Base-by-base conservation (phyloP, 2,888 invertebrate species). In the Cryptocephalus primarius region DNA sequence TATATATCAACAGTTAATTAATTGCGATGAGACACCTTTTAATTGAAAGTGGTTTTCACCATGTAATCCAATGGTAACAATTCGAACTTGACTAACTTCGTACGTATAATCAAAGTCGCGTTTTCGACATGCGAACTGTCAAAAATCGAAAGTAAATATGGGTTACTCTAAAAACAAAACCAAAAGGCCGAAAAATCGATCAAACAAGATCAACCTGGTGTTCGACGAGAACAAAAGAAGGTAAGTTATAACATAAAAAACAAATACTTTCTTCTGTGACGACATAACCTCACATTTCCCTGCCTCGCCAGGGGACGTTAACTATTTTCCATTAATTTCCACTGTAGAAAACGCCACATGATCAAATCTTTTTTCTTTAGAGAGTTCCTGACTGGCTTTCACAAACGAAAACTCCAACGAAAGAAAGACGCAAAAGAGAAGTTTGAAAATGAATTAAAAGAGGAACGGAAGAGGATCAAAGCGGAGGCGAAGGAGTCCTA, bases 311-410 rank as follows among this genome's bases (percentile, higher is more conserved):
- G 6, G 22, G 6, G 3, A 22, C 22, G n/a, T n/a, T n/a, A 4
- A 22, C 22, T 22, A 22, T 22, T 22, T 22, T 22, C 2, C 6
- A 22, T 6, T 22, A 22, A 22, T 22, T 22, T 22, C n/a, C n/a
- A n/a, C n/a, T 22, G 6, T 2, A 22, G 22, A 22, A 6, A 22
- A 22, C 22, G 22, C 22, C 40, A 12, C n/a, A 40, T 40, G 10
- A 6, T 40, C 13, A 13, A 4, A 13, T n/a, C 34, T 38, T 48
- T 22, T 48, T 50, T 51, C 68, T 75, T 45, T 62, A 88, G 88
- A 61, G 86, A 88, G 40, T 89, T 85, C 64, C 68, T 89, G 32
- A 82, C 83, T 53, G 88, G 89, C 1, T 89, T 89, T 64, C 85
- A 79, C 40, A 88, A 88, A 70, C 74, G 89, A 52, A 89, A 89